These are phyloP conservation scores for Ernsta delagoae DNA, from an alignment of 2,888 invertebrate species.

Conservation along the genomic window DNA sequence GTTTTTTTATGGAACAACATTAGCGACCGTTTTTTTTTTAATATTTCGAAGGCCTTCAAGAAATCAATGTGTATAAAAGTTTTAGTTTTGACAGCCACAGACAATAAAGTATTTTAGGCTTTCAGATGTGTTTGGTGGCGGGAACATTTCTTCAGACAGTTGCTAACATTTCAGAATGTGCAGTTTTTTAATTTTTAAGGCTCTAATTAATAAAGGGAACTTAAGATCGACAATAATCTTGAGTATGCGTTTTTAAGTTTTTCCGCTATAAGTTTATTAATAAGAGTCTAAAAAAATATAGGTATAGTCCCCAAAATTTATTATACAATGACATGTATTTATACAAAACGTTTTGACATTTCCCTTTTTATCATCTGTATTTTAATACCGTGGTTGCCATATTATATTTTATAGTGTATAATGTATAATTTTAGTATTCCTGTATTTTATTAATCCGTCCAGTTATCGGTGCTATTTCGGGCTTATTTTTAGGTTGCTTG, in stretches of 20 bases:
- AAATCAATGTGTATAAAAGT: background rate
- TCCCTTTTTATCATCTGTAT: slow-evolving; percentile 35
- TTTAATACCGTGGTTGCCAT: slow-evolving; percentile 68
- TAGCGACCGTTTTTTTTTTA: slow-evolving; percentile 16
- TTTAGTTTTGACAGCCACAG: slow-evolving; percentile 7
- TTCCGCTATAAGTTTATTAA: no score
- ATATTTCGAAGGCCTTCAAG: slow-evolving; percentile 20
- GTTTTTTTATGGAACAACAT: background rate
- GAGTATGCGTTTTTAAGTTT: no score
- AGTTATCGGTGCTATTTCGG: slow-evolving; percentile 67
- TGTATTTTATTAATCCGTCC: slow-evolving; percentile 67
- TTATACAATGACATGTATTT: background rate
- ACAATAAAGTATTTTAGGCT: slow-evolving; percentile 20
- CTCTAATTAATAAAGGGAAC: no score
- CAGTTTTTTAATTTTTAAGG: no score
- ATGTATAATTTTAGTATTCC: slow-evolving; percentile 42
- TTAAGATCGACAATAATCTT: no score
- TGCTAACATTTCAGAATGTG: slow-evolving; percentile 5
- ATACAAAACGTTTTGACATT: slow-evolving; percentile 11
- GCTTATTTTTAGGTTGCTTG: slow-evolving; percentile 45
- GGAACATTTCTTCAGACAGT: slow-evolving; percentile 50
- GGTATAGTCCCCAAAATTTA: background rate
- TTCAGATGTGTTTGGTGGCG: slow-evolving; percentile 59
- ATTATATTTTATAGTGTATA: slow-evolving; percentile 53
- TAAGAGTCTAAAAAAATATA: background rate